Percentiles rank a stretch among this genome's conserved stretches.
These are phyloP conservation scores for Cheumatopsyche charites DNA, from an alignment of 1,140 invertebrate genomes.

Conservation along the genomic window DNA sequence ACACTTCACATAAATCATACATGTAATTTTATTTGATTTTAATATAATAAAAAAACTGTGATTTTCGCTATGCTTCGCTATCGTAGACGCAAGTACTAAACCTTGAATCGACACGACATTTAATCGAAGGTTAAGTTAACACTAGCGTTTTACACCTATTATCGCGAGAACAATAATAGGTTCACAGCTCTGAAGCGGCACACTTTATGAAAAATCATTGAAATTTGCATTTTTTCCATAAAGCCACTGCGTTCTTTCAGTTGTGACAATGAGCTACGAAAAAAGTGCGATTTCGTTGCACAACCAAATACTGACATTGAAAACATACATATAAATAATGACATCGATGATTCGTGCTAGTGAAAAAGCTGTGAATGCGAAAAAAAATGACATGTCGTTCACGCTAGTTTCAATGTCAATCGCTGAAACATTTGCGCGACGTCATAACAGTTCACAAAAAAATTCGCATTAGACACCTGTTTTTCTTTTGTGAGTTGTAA, in stretches of 20 bases:
- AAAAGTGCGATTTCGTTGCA: neutral
- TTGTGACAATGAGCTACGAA: too few species aligned
- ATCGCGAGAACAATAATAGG: too few species aligned
- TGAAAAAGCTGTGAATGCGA: neutral
- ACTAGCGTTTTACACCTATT: neutral
- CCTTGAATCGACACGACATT: neutral
- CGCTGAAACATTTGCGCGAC: neutral
- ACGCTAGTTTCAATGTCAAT: neutral
- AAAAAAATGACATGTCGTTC: neutral
- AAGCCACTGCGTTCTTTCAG: too few species aligned
- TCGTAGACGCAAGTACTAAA: neutral
- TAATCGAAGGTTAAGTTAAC: conserved; percentile 21
- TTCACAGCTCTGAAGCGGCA: neutral
- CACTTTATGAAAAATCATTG: neutral
- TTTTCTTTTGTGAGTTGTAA: too few species aligned
- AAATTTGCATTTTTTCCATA: neutral
- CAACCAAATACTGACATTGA: neutral
- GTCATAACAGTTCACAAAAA: conserved; percentile 1
- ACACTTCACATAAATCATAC: too few species aligned
- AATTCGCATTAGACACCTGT: neutral
- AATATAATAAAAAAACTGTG: too few species aligned
- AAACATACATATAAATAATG: too few species aligned
- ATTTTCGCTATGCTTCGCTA: neutral
- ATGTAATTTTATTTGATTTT: too few species aligned
- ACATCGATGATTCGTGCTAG: too few species aligned